Base-by-base conservation (phyloP, 2,113 vertebrate species). In the Etia nguti region DNA sequence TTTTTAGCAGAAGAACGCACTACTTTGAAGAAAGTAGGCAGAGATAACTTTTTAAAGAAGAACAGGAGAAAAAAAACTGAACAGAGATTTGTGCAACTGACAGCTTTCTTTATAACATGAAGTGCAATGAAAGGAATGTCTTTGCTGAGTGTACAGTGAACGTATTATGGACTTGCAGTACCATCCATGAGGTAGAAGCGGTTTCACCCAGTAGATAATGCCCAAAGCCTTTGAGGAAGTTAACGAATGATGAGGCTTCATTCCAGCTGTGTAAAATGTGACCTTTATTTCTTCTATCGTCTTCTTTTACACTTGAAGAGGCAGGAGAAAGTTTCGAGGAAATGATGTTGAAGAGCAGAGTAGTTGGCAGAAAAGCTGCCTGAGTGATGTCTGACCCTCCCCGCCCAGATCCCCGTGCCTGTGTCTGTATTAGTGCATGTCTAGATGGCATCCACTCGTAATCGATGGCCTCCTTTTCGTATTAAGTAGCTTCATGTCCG, bases 91-190 rank as follows among this genome's bases (percentile, higher is more conserved):
- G 43, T 73, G 55, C 57, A 80, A 80, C 86, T 89, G 89, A 91
- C 82, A 79, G 8, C 16, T 80, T 68, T 73, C 52, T 77, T 34
- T 75, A 55, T 46, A 4, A 34, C 24, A 81, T 46, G 31, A 81
- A 80, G 91, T 93, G 93, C 92, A 93, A 94, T 92, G 91, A 82
- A 57, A 87, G 70, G 70, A 86, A 70, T 48, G 86, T 88, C 24
- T 31, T 48, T 22, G 65, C 77, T 81, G 83, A 52, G 54, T 59
- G 60, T 59, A 82, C 86, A 38, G n/a, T 68, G 16, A 41, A 31
- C n/a, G 1, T 82, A 10, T 84, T 29, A 41, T 31, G 36, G 68
- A 56, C 50, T 20, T 77, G 73, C 43, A 77, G 43, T 50, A 20
- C 81, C 75, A 75, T 55, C 68, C 56, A 75, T 50, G 57, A 41